A percentile compares a stretch with the other conserved stretches of the same genome.
These are phyloP conservation scores for Salpingus planirostris DNA, from an alignment of 2,888 invertebrate species.

Conservation along the genomic window DNA sequence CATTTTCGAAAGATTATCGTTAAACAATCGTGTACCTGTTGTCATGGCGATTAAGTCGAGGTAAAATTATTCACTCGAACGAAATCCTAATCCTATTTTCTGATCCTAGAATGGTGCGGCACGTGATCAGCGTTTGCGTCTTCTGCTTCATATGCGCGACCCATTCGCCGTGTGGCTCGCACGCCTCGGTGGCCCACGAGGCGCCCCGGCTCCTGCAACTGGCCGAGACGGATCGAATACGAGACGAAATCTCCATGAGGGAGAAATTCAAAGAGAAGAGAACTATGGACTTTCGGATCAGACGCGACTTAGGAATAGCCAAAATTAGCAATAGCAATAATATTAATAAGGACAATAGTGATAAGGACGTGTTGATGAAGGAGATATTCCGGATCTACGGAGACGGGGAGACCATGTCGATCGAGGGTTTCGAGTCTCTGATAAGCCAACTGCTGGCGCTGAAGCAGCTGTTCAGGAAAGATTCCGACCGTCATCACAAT, in stretches of 20 bases:
- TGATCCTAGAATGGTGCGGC: slow-evolving; percentile 50
- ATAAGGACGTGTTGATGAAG: slow-evolving; percentile 47
- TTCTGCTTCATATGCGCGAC: slow-evolving; percentile 73
- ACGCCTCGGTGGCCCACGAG: slow-evolving; percentile 39
- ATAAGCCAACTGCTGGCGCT: slow-evolving; percentile 40
- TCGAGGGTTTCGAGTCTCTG: slow-evolving; percentile 63
- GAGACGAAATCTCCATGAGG: too few relatives aligned
- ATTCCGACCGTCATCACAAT: slow-evolving; percentile 8
- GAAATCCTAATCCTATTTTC: too few relatives aligned
- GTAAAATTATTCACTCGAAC: neutral
- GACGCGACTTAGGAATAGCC: neutral
- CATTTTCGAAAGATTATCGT: too few relatives aligned
- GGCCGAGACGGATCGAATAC: too few relatives aligned
- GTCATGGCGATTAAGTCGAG: neutral
- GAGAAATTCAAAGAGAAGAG: too few relatives aligned
- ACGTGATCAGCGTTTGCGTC: slow-evolving; percentile 72
- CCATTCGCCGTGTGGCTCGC: slow-evolving; percentile 66
- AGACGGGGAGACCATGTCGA: slow-evolving; percentile 53
- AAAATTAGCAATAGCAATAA: slow-evolving; percentile 10
- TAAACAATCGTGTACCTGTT: too few relatives aligned
- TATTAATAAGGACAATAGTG: slow-evolving; percentile 15
- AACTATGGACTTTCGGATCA: too few relatives aligned
- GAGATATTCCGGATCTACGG: slow-evolving; percentile 62
- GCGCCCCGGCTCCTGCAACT: neutral
- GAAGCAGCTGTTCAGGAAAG: slow-evolving; percentile 6